A percentile compares a stretch with the other conserved stretches of the same genome.
Conservation (phyloP, 2,797 vertebrate genomes). For the Artibeus jamaicensis region DNA sequence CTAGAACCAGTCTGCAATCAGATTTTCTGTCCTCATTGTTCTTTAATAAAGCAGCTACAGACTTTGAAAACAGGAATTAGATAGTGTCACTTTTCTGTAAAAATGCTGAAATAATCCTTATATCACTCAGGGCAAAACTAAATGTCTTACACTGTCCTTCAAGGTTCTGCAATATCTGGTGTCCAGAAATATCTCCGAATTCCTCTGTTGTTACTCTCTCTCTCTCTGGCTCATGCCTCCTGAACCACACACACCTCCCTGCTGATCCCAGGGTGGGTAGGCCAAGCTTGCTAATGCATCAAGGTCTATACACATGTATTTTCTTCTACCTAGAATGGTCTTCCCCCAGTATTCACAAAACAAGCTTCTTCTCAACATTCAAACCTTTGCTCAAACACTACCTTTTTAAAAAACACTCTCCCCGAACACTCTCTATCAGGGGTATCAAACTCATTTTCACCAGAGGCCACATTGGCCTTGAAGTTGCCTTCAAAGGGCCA, state of each 20-base stretch:
- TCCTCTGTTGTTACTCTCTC: background rate
- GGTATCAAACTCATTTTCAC: no score
- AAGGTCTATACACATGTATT: background rate
- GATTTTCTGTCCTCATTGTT: background rate
- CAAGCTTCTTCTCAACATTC: background rate
- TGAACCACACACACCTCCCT: background rate
- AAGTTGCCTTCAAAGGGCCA: no score
- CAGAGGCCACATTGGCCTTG: no score
- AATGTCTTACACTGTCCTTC: background rate
- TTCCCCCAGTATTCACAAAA: background rate
- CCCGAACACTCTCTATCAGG: no score
- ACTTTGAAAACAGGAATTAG: background rate
- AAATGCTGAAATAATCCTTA: background rate
- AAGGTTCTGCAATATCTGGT: rapidly evolving
- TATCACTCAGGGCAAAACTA: background rate
- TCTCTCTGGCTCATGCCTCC: background rate
- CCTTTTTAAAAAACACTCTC: background rate
- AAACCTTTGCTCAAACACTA: background rate
- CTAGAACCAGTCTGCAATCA: no score
- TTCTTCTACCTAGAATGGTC: background rate
- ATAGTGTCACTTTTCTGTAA: background rate
- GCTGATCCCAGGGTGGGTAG: rapidly evolving
- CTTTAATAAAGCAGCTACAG: background rate
- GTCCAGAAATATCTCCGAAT: background rate
- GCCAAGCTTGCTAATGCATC: background rate